Percentiles rank a stretch among this genome's conserved stretches.
These are phyloP conservation scores for Dynastes hyllus DNA, from an alignment of 2,888 invertebrate genomes.

Conservation along the genomic window DNA sequence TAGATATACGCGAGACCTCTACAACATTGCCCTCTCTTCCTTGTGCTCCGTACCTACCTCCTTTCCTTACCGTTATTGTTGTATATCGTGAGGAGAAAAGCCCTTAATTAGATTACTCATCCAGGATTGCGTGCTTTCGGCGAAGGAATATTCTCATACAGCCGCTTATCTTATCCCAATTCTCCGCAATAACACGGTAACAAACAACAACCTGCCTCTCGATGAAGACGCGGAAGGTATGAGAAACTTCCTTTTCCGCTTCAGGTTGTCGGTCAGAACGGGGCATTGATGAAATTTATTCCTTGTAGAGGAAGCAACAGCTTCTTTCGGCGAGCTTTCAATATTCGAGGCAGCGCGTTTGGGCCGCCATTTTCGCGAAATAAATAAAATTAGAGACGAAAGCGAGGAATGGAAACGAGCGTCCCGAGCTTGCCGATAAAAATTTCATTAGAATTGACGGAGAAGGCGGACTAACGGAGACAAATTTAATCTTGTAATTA, in stretches of 20 bases:
- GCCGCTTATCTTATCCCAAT: background rate
- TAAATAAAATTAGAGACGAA: constrained; percentile 43
- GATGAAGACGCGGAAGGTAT: background rate
- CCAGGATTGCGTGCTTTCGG: constrained; percentile 38
- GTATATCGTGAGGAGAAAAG: constrained; percentile 21
- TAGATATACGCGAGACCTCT: background rate
- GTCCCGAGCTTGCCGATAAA: constrained; percentile 26
- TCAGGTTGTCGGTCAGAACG: background rate
- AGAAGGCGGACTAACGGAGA: constrained; percentile 7
- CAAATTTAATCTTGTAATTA: constrained; percentile 46
- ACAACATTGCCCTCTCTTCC: background rate
- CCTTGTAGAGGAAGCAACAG: constrained; percentile 30
- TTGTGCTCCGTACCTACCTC: background rate
- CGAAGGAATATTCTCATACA: constrained; percentile 16
- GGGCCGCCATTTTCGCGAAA: background rate
- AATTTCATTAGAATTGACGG: constrained; percentile 45
- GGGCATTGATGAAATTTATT: constrained; percentile 41
- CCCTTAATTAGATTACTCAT: constrained; percentile 48
- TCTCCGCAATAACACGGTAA: background rate
- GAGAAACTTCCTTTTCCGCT: constrained; percentile 1
- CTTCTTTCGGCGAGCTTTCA: constrained; percentile 18
- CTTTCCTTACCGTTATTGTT: background rate
- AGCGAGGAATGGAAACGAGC: background rate
- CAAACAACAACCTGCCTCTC: constrained; percentile 28
- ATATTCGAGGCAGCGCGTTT: background rate